Evolutionary conservation across 2,888 invertebrate species (phyloP).

Genomic region (Mellilla xanthometata): DNA sequence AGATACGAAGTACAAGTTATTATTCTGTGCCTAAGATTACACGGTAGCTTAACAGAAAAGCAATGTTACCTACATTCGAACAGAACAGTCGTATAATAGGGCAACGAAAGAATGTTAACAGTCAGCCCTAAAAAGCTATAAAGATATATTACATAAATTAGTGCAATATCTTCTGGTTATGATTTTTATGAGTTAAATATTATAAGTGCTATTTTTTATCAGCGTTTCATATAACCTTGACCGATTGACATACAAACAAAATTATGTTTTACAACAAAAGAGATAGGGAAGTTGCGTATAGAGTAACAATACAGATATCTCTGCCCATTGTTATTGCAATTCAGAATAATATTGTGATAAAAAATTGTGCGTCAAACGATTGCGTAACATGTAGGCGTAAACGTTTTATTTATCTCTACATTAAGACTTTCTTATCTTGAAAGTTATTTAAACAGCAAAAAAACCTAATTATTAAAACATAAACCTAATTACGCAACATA

Average conservation of each 20-base stretch:
- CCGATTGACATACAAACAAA: constrained; percentile 35
- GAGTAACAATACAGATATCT: constrained; percentile 30
- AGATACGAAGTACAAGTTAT: too few species aligned
- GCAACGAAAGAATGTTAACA: too few species aligned
- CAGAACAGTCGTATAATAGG: too few species aligned
- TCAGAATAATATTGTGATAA: constrained; percentile 25
- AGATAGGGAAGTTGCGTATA: constrained; percentile 38
- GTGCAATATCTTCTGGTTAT: too few species aligned
- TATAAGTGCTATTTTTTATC: constrained; percentile 19
- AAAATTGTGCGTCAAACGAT: constrained; percentile 25
- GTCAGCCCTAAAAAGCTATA: too few species aligned
- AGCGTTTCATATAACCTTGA: constrained; percentile 40
- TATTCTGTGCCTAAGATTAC: too few species aligned
- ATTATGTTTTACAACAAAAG: constrained; percentile 13
- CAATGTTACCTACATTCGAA: too few species aligned
- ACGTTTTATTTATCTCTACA: not conserved
- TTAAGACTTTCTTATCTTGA: not conserved
- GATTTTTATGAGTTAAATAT: not conserved
- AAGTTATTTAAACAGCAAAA: too few species aligned
- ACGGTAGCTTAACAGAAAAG: too few species aligned
- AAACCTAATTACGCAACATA: too few species aligned
- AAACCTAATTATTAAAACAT: too few species aligned
- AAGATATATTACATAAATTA: too few species aligned
- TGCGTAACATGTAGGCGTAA: constrained; percentile 1
- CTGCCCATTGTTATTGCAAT: constrained; percentile 31